Evolutionary conservation across 2,888 invertebrate species (phyloP).

Genomic region (Zelleria hepariella): DNA sequence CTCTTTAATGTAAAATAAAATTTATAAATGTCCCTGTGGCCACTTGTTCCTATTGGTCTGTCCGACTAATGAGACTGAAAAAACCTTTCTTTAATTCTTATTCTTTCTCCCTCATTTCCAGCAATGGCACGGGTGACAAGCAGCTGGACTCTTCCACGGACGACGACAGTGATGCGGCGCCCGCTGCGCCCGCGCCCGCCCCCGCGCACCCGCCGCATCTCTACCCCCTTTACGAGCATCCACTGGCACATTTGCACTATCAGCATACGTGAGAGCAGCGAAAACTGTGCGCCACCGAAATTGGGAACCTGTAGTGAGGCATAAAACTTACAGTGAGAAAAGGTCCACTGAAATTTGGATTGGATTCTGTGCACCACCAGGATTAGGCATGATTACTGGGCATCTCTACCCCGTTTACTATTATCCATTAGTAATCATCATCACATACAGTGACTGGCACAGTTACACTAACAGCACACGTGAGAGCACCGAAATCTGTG

Average conservation of each 20-base stretch:
- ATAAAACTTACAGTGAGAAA: too few relatives aligned
- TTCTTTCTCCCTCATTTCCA: slow-evolving; percentile 19
- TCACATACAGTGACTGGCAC: too few relatives aligned
- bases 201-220: slow-evolving; percentile 44
- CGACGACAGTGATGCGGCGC: slow-evolving; percentile 54
- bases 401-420: slow-evolving; percentile 58
- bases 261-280: slow-evolving; percentile 46
- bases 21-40: too few relatives aligned
- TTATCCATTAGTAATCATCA: too few relatives aligned
- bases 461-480: slow-evolving; percentile 60
- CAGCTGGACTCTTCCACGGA: slow-evolving; percentile 61
- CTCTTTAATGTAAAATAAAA: too few relatives aligned
- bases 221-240: slow-evolving; percentile 58
- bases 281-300: not conserved
- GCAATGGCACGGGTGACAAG: slow-evolving; percentile 53
- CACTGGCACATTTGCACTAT: slow-evolving; percentile 57
- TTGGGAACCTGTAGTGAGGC: not conserved
- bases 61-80: too few relatives aligned
- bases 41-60: too few relatives aligned
- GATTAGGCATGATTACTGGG: too few relatives aligned
- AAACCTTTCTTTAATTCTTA: too few relatives aligned
- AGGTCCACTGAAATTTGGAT: too few relatives aligned
- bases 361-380: too few relatives aligned
- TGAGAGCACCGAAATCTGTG: slow-evolving; percentile 22
- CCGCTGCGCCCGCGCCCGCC: slow-evolving; percentile 23